A percentile compares a stretch with the other conserved stretches of the same genome.
Evolutionary conservation across 2,888 invertebrate species (phyloP).

Genomic region (Agrilus cyanescens): DNA sequence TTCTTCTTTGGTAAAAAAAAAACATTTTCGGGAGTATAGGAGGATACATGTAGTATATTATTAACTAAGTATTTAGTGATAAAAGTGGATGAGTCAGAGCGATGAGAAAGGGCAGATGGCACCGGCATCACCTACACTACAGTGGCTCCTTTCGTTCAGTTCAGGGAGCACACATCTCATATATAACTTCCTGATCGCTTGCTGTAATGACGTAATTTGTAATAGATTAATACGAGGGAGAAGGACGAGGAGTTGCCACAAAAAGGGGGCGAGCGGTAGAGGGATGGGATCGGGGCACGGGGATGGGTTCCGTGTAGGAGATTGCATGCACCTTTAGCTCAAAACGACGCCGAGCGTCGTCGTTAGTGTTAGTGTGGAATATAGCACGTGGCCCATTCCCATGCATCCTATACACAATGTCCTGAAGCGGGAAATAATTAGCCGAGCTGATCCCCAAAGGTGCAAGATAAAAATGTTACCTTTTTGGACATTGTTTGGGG

Average conservation of each 20-base stretch:
- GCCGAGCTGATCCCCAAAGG: too few species aligned
- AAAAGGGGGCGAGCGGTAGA: constrained; percentile 7
- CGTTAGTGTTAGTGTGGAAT: constrained; percentile 13
- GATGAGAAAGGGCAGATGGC: constrained; percentile 24
- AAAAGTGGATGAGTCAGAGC: constrained; percentile 23
- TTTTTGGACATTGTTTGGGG: too few species aligned
- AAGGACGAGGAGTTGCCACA: not conserved
- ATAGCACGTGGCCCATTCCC: constrained; percentile 9
- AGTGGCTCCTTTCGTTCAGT: constrained; percentile 3
- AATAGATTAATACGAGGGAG: constrained; percentile 30
- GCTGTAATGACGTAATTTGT: constrained; percentile 35
- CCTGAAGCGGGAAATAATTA: too few species aligned
- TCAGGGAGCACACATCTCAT: constrained; percentile 15
- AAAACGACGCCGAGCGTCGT: constrained; percentile 16
- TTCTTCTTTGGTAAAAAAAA: too few species aligned
- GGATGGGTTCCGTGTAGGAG: too few species aligned
- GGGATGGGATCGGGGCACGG: too few species aligned
- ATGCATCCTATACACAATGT: not conserved
- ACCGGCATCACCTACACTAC: not conserved
- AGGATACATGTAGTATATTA: too few species aligned
- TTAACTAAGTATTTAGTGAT: too few species aligned
- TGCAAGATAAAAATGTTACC: too few species aligned
- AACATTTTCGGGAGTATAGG: too few species aligned
- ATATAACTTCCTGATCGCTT: constrained; percentile 35
- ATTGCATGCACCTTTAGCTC: too few species aligned